A percentile compares a stretch with the other conserved stretches of the same genome.
These are phyloP conservation scores for Nothoprocta perdicaria DNA, from an alignment of 2,113 vertebrate species.

Conservation along the genomic window DNA sequence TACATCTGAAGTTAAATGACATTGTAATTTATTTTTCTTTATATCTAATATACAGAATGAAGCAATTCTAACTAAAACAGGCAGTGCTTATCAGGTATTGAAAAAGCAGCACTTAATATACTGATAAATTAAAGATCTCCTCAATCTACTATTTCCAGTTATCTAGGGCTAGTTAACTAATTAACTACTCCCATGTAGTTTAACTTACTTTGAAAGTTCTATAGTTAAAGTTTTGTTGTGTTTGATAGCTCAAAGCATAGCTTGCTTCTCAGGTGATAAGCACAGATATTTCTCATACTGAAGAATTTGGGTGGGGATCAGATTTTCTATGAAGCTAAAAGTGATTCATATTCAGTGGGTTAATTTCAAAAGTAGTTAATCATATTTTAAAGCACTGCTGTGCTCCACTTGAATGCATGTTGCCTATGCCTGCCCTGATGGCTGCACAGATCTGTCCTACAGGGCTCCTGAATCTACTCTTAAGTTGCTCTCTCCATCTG, in stretches of 20 bases:
- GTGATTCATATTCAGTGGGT: not conserved
- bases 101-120: not conserved
- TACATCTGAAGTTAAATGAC: not conserved
- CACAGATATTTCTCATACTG: constrained; percentile 36
- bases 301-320: not conserved
- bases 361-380: not conserved
- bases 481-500: not conserved
- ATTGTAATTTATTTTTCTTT: not conserved
- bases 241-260: constrained; percentile 5
- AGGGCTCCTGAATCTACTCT: accelerated
- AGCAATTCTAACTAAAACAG: not conserved
- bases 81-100: not conserved
- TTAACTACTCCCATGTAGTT: not conserved
- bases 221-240: not conserved
- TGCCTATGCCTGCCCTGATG: accelerated
- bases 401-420: not conserved
- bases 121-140: not conserved
- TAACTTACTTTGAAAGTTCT: not conserved
- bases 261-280: constrained; percentile 16
- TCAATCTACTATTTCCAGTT: not conserved
- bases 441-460: accelerated
- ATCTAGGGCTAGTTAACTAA: not conserved
- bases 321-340: not conserved
- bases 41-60: not conserved
- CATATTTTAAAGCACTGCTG: not conserved